These are phyloP conservation scores for Apotomis capreana DNA, from an alignment of 2,888 invertebrate genomes.

Conservation along the genomic window DNA sequence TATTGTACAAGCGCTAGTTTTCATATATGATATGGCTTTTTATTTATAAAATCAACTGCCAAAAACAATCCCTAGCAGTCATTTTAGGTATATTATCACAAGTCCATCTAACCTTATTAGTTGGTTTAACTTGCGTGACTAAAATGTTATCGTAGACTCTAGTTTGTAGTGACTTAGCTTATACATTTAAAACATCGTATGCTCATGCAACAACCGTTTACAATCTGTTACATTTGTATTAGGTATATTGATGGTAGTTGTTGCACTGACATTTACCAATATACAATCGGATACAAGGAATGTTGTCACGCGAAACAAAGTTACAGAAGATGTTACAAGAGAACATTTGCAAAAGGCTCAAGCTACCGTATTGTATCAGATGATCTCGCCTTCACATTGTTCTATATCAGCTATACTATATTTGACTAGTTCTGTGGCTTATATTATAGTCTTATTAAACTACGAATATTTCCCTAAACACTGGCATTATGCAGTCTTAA, in stretches of 20 bases:
- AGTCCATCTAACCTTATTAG: conserved; percentile 43
- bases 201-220: conserved; percentile 30
- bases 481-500: conserved; percentile 79
- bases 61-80: conserved; percentile 69
- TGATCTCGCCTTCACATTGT: not conserved
- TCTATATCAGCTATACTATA: conserved; percentile 68
- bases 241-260: conserved; percentile 14
- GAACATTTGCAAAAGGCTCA: conserved; percentile 50
- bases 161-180: conserved; percentile 37
- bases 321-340: conserved; percentile 18
- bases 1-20: conserved; percentile 81
- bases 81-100: conserved; percentile 52
- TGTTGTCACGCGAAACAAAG: conserved; percentile 44
- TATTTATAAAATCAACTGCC: conserved; percentile 73
- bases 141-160: conserved; percentile 21
- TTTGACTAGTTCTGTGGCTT: conserved; percentile 80
- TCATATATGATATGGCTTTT: conserved; percentile 80
- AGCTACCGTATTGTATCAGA: conserved; percentile 53
- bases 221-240: conserved; percentile 14
- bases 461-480: conserved; percentile 70
- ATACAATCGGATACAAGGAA: conserved; percentile 44
- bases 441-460: conserved; percentile 61
- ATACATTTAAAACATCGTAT: conserved; percentile 32
- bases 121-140: conserved; percentile 43
- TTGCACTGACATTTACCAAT: conserved; percentile 17